A percentile compares a stretch with the other conserved stretches of the same genome.
These are phyloP conservation scores for Sympetrum striolatum DNA, from an alignment of 2,888 invertebrate genomes.

Conservation along the genomic window DNA sequence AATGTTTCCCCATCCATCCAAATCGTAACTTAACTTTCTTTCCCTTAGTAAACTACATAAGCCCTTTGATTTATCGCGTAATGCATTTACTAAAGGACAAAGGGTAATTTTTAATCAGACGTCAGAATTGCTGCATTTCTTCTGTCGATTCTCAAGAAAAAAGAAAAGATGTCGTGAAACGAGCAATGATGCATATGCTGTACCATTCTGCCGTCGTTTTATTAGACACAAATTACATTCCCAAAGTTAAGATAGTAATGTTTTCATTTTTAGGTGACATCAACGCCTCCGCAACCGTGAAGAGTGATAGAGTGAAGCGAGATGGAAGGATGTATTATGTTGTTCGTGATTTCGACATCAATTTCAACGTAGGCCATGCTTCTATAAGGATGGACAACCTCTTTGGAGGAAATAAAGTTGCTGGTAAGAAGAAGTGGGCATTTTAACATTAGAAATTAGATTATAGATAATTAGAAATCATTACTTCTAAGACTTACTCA, in stretches of 20 bases:
- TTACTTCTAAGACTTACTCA: no score
- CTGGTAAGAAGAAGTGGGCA: conserved; percentile 59
- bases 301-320: not conserved
- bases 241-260: not conserved
- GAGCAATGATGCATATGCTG: no score
- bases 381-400: not conserved
- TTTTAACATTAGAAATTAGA: no score
- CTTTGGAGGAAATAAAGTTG: conserved; percentile 70
- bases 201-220: not conserved
- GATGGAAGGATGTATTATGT: not conserved
- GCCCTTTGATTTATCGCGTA: no score
- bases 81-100: no score
- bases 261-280: not conserved
- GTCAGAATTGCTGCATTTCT: no score
- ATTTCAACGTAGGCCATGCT: not conserved
- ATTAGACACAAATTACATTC: not conserved
- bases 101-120: no score
- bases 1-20: no score
- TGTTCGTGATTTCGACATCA: not conserved
- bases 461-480: no score
- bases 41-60: no score
- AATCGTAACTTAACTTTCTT: no score
- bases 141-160: no score
- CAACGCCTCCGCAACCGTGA: not conserved
- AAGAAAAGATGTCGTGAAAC: not conserved